Conservation (phyloP, 2,888 invertebrate species). For the Sabellastarte sp. region DNA sequence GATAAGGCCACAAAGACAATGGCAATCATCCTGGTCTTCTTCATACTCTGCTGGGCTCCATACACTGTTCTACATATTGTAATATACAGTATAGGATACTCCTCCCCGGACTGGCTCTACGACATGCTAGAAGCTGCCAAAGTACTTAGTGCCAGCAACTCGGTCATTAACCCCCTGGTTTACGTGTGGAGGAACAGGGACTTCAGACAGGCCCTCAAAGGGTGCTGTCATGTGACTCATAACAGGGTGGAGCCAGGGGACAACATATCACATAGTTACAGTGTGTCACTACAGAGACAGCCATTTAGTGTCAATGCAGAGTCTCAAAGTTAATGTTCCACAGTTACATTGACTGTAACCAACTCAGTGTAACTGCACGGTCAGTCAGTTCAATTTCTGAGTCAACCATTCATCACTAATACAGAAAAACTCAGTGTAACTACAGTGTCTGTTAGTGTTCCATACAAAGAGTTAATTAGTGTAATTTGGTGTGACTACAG, state of each 20-base stretch:
- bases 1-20: background rate
- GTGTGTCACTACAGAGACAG: no score
- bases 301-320: no score
- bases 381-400: no score
- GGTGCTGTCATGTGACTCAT: background rate
- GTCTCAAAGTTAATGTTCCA: no score
- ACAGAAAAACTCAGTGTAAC: no score
- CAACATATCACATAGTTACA: no score
- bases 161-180: constrained; percentile 5
- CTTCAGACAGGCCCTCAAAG: background rate
- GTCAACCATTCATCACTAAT: no score
- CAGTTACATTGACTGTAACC: no score
- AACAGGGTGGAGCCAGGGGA: background rate
- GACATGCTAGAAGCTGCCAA: background rate
- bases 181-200: constrained; percentile 6
- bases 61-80: background rate
- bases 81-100: background rate
- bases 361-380: no score
- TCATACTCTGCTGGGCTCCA: background rate
- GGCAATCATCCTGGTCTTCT: background rate
- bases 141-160: background rate
- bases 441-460: no score
- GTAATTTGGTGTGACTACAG: no score
- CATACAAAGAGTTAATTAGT: no score
- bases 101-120: background rate